Percentiles rank a stretch among this genome's conserved stretches.
phyloP scores from a whole-genome alignment of 2,113 vertebrate genomes.

The Halichoerus grypus region DNA sequence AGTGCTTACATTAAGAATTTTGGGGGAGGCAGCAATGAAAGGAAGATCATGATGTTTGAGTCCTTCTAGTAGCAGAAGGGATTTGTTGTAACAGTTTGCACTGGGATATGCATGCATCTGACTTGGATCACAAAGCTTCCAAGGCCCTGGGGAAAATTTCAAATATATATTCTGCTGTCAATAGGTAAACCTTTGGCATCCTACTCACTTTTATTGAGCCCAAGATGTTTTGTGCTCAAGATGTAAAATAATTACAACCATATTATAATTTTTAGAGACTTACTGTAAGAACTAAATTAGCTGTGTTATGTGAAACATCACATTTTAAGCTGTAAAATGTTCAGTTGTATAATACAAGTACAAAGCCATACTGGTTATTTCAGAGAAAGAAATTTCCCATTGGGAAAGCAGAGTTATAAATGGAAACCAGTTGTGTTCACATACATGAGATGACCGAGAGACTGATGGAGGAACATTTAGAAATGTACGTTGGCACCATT shows the following conservation, averaged over 20 bases:
- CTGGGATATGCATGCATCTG: neutral
- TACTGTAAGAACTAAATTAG: neutral
- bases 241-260: neutral
- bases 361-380: neutral
- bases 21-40: neutral
- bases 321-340: neutral
- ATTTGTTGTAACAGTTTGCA: neutral
- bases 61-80: rapidly evolving
- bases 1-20: neutral
- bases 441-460: neutral
- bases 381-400: neutral
- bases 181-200: neutral
- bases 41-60: neutral
- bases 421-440: neutral
- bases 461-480: neutral
- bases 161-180: neutral
- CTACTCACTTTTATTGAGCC: neutral
- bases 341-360: neutral
- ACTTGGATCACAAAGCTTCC: neutral
- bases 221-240: neutral
- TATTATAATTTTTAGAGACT: neutral
- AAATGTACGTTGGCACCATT: rapidly evolving
- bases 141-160: neutral
- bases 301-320: neutral
- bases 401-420: neutral